phyloP scores from a whole-genome alignment of 2,797 vertebrate genomes.

The Silurus lanzhouensis region DNA sequence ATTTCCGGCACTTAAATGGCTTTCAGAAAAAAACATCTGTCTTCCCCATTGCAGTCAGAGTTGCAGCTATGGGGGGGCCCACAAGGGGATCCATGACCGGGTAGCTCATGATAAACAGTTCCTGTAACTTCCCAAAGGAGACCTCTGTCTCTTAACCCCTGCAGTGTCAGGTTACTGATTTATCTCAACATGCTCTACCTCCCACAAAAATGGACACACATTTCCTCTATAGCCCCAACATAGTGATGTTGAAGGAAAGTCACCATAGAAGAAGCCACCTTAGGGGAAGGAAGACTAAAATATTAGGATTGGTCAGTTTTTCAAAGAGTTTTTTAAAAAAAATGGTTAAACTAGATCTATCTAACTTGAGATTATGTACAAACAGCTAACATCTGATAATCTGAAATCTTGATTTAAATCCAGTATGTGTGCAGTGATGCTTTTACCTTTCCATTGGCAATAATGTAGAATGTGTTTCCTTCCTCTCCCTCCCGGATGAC shows the following conservation, averaged over 20 bases:
- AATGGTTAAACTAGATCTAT: not conserved
- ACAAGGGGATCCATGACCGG: conserved; percentile 34
- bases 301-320: not conserved
- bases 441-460: conserved; percentile 89
- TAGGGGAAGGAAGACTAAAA: not conserved
- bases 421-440: not conserved
- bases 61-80: conserved; percentile 17
- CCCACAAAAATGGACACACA: conserved; percentile 42
- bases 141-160: conserved; percentile 59
- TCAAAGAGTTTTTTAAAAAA: not conserved
- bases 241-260: conserved; percentile 24
- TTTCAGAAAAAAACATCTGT: conserved; percentile 47
- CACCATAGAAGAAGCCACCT: not conserved
- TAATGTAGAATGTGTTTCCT: conserved; percentile 93
- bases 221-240: conserved; percentile 38
- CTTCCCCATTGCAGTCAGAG: conserved; percentile 28
- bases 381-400: not conserved
- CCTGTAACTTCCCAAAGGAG: conserved; percentile 55
- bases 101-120: conserved; percentile 56
- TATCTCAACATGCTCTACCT: conserved; percentile 51
- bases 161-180: conserved; percentile 59
- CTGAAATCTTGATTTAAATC: not conserved
- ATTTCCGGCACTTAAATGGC: conserved; percentile 57
- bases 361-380: not conserved
- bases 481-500: conserved; percentile 91